These are phyloP conservation scores for Notothenia rossii DNA, from an alignment of 2,113 vertebrate genomes.

Conservation along the genomic window DNA sequence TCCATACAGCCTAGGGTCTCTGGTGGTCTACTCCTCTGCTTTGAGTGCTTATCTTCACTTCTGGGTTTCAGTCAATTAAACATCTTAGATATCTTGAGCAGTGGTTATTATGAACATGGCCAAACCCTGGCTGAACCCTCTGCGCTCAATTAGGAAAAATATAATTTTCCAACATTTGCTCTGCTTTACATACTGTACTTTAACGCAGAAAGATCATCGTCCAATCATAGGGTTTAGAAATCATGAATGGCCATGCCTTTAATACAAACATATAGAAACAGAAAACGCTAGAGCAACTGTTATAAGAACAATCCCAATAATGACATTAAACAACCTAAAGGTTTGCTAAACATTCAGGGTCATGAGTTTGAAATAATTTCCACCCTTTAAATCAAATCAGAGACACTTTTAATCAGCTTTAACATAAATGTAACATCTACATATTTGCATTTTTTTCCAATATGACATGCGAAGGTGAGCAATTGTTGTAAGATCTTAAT, in stretches of 20 bases:
- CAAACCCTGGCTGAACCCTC: not conserved
- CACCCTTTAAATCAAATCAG: not conserved
- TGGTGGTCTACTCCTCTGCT: conserved; percentile 19
- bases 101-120: not conserved
- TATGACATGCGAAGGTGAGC: not conserved
- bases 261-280: not conserved
- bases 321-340: not conserved
- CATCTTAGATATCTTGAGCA: conserved; percentile 44
- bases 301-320: not conserved
- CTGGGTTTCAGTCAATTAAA: conserved; percentile 50
- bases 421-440: not conserved
- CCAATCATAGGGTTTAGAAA: not conserved
- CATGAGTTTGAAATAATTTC: not conserved
- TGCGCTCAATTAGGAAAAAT: not conserved
- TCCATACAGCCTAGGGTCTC: conserved; percentile 21
- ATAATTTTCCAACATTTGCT: not conserved
- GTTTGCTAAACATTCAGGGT: not conserved
- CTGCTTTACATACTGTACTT: not conserved
- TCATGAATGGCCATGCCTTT: not conserved
- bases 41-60: conserved; percentile 44
- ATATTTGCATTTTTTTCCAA: not conserved
- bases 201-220: not conserved
- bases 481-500: not conserved
- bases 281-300: not conserved
- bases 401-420: conserved; percentile 3